phyloP scores from a whole-genome alignment of 2,113 vertebrate genomes.

The Pangasianodon gigas region DNA sequence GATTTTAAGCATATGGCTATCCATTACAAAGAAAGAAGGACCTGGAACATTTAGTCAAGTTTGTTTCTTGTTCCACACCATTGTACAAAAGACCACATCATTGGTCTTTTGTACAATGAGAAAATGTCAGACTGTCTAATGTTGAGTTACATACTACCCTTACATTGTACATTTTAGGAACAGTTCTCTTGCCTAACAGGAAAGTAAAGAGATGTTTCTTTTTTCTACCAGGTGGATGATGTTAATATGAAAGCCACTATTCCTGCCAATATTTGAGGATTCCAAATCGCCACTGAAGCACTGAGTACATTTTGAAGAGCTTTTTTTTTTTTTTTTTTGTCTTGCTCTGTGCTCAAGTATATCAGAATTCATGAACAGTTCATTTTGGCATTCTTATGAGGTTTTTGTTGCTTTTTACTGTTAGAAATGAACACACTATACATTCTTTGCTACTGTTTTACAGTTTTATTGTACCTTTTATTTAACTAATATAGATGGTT shows the following conservation, averaged over 20 bases:
- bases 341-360: background rate
- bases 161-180: background rate
- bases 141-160: background rate
- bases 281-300: background rate
- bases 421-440: background rate
- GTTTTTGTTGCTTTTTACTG: background rate
- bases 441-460: background rate
- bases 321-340: background rate
- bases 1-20: background rate
- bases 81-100: no score
- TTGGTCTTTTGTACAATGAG: background rate
- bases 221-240: background rate
- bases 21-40: background rate
- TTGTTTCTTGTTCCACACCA: background rate
- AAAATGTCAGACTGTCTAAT: background rate
- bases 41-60: background rate
- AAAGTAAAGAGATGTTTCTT: background rate
- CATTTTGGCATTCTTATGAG: background rate
- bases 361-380: background rate
- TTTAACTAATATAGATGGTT: background rate
- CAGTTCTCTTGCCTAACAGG: background rate
- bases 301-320: background rate
- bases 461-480: background rate
- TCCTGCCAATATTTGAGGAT: background rate
- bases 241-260: background rate